Base-by-base conservation (phyloP, 2,113 vertebrate species). In the Neodontobutis hainanensis region DNA sequence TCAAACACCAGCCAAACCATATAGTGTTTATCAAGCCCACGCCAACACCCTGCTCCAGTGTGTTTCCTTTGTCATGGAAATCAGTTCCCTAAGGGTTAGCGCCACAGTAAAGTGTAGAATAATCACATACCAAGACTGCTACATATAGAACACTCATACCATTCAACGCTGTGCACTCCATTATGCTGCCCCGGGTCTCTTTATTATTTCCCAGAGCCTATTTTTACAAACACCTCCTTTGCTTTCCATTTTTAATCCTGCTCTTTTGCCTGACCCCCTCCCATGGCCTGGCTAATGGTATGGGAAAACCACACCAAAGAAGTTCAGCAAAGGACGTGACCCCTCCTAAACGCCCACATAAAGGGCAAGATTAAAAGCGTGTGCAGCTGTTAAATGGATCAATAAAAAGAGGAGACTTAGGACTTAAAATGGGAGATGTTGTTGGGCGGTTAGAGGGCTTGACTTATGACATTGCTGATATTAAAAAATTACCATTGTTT, bases 41-140 rank as follows among this genome's bases (percentile, higher is more conserved):
- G 55, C 58, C 36, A 53, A 68, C 57, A 68, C 43, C 48, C 70
- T 34, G 63, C 75, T 55, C 27, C 58, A 65, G 70, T 69, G 63
- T 70, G 63, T 77, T 72, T 75, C 80, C 74, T 84, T 87, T 88
- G 77, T 84, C 72, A 84, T 87, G 81, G 63, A 81, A 87, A 84
- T 87, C 73, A 71, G 79, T 49, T 84, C 79, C 81, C 84, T 12
- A 8, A 77, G 82, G 80, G 59, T 61, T 74, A 70, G 70, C 78
- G 66, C 63, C 59, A 78, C 70, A 78, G 61, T 42, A 43, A 70
- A 73, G 68, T 55, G 45, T 64, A 65, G 58, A 84, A 85, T 70
- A 77, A 81, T 78, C 46, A 74, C 68, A 48, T 14, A 68, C 15
- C 76, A 83, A 63, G 75, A 73, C 66, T 60, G 46, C 40, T 65